Evolutionary conservation across 2,888 invertebrate genomes (phyloP).

Genomic region (Anorthoa munda): DNA sequence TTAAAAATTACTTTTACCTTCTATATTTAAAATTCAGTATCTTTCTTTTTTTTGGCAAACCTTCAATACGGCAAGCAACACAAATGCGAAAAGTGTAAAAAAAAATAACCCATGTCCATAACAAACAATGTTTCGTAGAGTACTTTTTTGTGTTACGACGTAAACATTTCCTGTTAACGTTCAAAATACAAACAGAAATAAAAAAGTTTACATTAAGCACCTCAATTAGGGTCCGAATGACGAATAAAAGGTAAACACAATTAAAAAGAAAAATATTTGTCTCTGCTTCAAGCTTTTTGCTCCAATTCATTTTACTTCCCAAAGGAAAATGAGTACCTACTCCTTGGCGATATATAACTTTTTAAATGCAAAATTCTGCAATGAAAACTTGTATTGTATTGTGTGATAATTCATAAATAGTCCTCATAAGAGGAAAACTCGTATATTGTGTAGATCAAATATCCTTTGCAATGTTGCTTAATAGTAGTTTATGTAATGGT

Average conservation of each 20-base stretch:
- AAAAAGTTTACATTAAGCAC: conserved; percentile 25
- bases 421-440: neutral
- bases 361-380: neutral
- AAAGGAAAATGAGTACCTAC: conserved; percentile 11
- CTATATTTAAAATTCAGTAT: neutral
- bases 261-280: conserved; percentile 26
- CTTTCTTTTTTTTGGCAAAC: neutral
- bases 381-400: neutral
- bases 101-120: neutral
- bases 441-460: neutral
- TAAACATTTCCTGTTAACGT: neutral
- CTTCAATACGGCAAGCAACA: neutral
- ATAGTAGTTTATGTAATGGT: no score
- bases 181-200: conserved; percentile 19
- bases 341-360: conserved; percentile 10
- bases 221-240: conserved; percentile 16
- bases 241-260: conserved; percentile 35
- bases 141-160: conserved; percentile 6
- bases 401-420: neutral
- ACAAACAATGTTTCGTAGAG: conserved; percentile 5
- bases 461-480: conserved; percentile 4
- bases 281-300: conserved; percentile 4
- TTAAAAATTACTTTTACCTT: neutral
- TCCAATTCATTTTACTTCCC: conserved; percentile 5
- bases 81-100: neutral